Evolutionary conservation across 2,888 invertebrate genomes (phyloP), one percentile per base, ranked within the genome.

Genomic region (Odontocolon sp.): DNA sequence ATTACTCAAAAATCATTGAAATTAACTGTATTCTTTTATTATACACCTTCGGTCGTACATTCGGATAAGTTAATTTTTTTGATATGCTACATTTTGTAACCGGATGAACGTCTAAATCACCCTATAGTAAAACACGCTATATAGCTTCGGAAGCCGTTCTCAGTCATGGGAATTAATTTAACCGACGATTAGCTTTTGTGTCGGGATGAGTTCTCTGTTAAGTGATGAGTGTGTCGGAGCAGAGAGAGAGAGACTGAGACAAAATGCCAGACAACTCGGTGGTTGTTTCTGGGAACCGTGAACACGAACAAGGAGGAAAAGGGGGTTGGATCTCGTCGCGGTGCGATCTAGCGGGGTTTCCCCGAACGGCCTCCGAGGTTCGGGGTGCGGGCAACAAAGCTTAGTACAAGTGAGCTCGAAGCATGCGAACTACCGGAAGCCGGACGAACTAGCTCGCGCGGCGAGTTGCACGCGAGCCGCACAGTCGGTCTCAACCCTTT

Each of bases 351-450:
- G 57, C 42, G 40, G 38, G 59, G 40, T 63, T 67, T 59, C 42
- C 38, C 61, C 38, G 59, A 52, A 56, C 33, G 56, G 73, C 71
- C 72, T 66, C 69, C 47, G 71, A 57, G 64, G 72, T 57, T 52
- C 45, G 72, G 50, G 66, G 50, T 50, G 33, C 18, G 26, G 21
- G 38, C 8, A 9, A 54, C 69, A 54, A 78, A 77, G 80, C 70
- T 77, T 82, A 75, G 74, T 87, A 87, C 87, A 86, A 87, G 87
- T 86, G 86, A 86, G 85, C 82, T 81, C 79, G 81, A 82, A 81
- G 81, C 88, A 87, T 87, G 88, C 88, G 80, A 88, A 84, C 86
- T 67, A 83, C 85, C 86, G 87, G 87, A 88, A 87, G 84, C 81
- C 80, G 81, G 78, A 81, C 82, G 84, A 87, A 86, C 84, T 87